Base-by-base conservation (phyloP, 2,888 invertebrate species). In the Drosophila anceps region DNA sequence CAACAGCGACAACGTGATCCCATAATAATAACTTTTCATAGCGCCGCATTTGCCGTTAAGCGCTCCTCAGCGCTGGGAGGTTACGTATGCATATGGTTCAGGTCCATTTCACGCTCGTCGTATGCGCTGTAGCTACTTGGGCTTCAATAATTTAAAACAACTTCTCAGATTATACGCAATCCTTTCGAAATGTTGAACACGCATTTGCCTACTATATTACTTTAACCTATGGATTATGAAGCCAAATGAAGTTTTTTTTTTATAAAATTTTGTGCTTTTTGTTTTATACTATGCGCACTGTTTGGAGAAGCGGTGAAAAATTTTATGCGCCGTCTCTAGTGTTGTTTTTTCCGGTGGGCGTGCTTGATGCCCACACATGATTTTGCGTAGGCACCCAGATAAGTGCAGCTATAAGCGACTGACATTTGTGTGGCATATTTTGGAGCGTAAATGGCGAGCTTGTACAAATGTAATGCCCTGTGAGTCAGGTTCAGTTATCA, bases 1-100 rank as follows among this genome's bases (percentile, higher is more conserved):
- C 58, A 75, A 59, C 44, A 48, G 53, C 59, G 63, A 31, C 67
- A 75, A 75, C 55, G 73, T 73, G 66, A 48, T 44, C n/a, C 76
- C 75, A 86, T 84, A 79, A 86, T 72, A 81, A 86, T 81, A 86
- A 79, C 69, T 77, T 86, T 86, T 79, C 77, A 86, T 84, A 59
- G 84, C 79, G 29, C 39, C 58, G 39, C 69, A 54, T 69, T 71
- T 69, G 71, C 57, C 66, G 65, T 81, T 72, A 81, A 75, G 66
- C 73, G 73, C 53, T 68, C 60, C 61, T 39, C 65, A 44, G 37
- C 53, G 48, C 44, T 48, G 53, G 13, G 24, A 20, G 50, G 24
- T 20, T 27, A 46, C 51, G 44, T 24, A 37, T 46, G 66, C 67
- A 68, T 59, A 65, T 60, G 72, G 46, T 4, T 29, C 4, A 29